These are phyloP conservation scores for Chiloscyllium punctatum DNA, from an alignment of 2,797 vertebrate species.

Conservation along the genomic window DNA sequence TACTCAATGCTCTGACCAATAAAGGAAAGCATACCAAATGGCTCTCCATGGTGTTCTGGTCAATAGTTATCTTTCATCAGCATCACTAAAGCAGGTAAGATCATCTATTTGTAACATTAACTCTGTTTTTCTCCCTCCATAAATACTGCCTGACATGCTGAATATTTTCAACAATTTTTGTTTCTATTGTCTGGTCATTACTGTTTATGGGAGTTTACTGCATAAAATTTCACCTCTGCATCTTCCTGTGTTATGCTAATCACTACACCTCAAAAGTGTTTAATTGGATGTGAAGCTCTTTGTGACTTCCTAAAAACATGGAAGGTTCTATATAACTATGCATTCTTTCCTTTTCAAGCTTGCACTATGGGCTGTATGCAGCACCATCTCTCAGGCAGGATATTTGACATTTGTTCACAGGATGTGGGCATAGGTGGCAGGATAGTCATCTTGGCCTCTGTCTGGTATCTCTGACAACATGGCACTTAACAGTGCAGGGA, in stretches of 20 bases:
- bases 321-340: too few relatives aligned
- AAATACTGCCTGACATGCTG: too few relatives aligned
- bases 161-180: too few relatives aligned
- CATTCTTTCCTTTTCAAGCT: neutral
- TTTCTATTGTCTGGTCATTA: neutral
- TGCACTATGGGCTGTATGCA: neutral
- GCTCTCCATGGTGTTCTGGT: neutral
- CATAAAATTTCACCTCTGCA: neutral
- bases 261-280: neutral
- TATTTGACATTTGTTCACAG: too few relatives aligned
- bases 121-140: too few relatives aligned
- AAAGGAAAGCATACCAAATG: neutral
- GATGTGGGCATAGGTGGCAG: too few relatives aligned
- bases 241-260: neutral
- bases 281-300: neutral
- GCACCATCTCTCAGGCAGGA: too few relatives aligned
- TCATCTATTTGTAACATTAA: neutral
- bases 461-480: neutral
- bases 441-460: too few relatives aligned
- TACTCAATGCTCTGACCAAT: too few relatives aligned
- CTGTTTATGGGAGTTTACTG: neutral
- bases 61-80: too few relatives aligned
- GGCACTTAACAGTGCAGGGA: neutral
- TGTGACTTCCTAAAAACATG: neutral
- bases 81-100: neutral